These are phyloP conservation scores for Coregonus suidteri DNA, from an alignment of 2,797 vertebrate species.

Conservation along the genomic window DNA sequence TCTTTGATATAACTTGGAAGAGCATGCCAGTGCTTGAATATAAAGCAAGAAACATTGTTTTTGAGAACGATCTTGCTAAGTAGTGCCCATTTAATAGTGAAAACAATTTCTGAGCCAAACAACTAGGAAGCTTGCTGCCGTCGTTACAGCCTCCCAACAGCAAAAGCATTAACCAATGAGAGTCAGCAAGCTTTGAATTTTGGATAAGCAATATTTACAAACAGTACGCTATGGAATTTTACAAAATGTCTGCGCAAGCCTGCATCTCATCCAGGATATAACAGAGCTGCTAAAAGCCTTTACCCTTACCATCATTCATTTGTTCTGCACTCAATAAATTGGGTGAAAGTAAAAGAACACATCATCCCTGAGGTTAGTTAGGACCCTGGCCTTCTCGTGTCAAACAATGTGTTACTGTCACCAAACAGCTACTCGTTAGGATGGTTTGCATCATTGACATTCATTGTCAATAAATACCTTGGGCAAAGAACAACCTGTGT, in stretches of 20 bases:
- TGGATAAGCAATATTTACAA: not conserved
- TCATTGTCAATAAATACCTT: conserved; percentile 1
- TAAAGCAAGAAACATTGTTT: conserved; percentile 25
- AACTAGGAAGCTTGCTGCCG: not conserved
- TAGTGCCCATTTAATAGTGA: conserved; percentile 20
- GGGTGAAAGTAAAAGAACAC: not conserved
- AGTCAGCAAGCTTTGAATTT: not conserved
- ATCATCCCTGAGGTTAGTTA: not conserved
- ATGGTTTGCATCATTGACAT: not conserved
- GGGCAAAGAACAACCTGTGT: not conserved
- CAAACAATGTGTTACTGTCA: not conserved
- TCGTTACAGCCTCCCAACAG: not conserved
- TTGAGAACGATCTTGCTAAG: not conserved
- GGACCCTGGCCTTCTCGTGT: not conserved
- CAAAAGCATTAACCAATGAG: conserved; percentile 1
- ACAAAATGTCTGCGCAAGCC: not conserved
- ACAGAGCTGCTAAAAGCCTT: not conserved
- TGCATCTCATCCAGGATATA: not conserved
- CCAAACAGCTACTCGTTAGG: not conserved
- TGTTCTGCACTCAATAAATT: not conserved
- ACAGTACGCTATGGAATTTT: no score
- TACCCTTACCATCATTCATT: not conserved
- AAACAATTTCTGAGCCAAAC: conserved; percentile 9
- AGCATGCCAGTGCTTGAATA: not conserved
- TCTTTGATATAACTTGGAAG: not conserved